phyloP scores from a whole-genome alignment of 2,797 vertebrate species.

The Stomatorhinus walkeri region DNA sequence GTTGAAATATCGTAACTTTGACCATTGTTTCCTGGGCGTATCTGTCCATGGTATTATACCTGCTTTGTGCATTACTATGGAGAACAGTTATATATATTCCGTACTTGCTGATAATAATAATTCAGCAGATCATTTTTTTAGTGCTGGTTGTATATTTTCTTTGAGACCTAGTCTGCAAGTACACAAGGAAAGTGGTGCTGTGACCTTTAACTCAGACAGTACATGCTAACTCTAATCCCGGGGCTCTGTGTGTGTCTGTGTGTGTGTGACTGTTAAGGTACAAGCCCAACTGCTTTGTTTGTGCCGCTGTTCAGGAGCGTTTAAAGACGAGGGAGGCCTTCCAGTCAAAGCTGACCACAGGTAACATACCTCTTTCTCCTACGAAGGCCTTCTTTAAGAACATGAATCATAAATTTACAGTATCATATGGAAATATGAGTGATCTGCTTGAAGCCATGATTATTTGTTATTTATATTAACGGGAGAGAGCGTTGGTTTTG shows the following conservation, averaged over 20 bases:
- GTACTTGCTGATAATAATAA: not conserved
- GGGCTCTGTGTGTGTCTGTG: not conserved
- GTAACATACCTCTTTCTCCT: not conserved
- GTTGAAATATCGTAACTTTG: too few species aligned
- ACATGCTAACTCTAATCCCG: not conserved
- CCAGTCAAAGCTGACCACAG: not conserved
- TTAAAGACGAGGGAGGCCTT: not conserved
- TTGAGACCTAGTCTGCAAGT: not conserved
- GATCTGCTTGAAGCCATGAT: not conserved
- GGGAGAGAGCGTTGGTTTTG: not conserved
- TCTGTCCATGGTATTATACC: not conserved
- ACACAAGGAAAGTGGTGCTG: not conserved
- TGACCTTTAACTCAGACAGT: not conserved
- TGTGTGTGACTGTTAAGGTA: not conserved
- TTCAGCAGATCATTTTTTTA: not conserved
- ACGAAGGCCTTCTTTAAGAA: not conserved
- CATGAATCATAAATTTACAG: not conserved
- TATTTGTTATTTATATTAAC: not conserved
- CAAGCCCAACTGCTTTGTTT: not conserved
- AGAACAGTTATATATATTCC: not conserved
- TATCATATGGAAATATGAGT: not conserved
- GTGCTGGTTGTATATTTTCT: not conserved
- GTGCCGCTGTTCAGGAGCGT: not conserved
- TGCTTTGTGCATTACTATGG: not conserved
- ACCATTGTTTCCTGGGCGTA: too few species aligned